Percentiles rank a stretch among this genome's conserved stretches.
These are phyloP conservation scores for Sphenopsis melanotis DNA, from an alignment of 2,797 vertebrate species.

Conservation along the genomic window DNA sequence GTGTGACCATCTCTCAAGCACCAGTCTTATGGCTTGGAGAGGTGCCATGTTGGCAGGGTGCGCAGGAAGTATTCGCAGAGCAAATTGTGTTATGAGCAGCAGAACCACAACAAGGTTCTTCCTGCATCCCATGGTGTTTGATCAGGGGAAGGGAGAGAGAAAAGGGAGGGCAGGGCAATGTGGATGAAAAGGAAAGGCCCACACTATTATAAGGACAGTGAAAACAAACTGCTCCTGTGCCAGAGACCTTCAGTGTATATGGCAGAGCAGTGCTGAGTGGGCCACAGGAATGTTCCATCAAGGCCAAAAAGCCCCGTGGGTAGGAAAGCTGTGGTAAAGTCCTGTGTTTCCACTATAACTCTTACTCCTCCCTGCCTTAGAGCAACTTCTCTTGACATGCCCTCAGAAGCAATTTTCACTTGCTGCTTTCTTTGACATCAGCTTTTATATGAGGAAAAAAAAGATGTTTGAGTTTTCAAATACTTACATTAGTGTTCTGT, in stretches of 20 bases:
- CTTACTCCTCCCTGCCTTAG: neutral
- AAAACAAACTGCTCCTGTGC: conserved; percentile 2
- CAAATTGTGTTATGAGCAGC: conserved; percentile 54
- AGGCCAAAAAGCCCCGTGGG: neutral
- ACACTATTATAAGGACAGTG: neutral
- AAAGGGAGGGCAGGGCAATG: neutral
- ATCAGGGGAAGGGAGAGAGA: neutral
- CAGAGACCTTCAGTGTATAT: neutral
- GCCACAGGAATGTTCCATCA: neutral
- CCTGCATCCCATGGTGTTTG: conserved; percentile 41
- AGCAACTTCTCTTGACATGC: neutral
- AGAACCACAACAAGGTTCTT: conserved; percentile 58
- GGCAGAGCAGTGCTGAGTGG: neutral
- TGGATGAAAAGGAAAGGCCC: neutral
- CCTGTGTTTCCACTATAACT: neutral
- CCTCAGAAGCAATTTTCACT: neutral
- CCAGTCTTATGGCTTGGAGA: conserved; percentile 6
- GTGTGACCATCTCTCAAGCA: conserved; percentile 20
- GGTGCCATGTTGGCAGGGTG: conserved; percentile 19
- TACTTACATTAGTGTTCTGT: conserved; percentile 34
- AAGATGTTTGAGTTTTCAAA: conserved; percentile 21
- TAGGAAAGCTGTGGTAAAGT: neutral
- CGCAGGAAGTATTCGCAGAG: conserved; percentile 40
- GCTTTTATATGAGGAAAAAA: neutral
- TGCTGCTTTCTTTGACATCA: neutral